Base-by-base conservation (phyloP, 2,797 vertebrate genomes). In the Lepus oiostolus region DNA sequence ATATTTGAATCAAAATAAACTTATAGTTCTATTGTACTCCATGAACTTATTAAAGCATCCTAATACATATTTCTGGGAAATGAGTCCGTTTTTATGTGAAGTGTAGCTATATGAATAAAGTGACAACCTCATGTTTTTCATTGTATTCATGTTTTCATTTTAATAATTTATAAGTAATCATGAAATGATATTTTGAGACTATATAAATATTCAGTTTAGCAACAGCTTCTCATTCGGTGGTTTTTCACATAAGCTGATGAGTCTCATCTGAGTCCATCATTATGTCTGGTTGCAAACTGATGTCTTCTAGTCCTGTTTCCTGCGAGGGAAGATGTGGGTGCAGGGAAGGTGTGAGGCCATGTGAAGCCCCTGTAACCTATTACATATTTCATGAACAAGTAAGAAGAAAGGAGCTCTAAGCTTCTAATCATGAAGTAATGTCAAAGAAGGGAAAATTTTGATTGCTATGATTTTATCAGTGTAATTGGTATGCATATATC, bases 111-210 rank as follows among this genome's bases (percentile, higher is more conserved):
- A 35, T 62, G 22, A 58, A 7, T 47, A 50, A 58, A 7, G 35
- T 89, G 10, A 0, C 16, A 1, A 42, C 65, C 17, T 71, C 0
- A 7, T 84, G 19, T 77, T 19, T 88, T 95, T 93, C 19, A 63
- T 47, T 50, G 5, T 32, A 8, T 75, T 83, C 38, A 30, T 17
- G 38, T 54, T 76, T 74, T 54, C 32, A 71, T 71, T 91, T 85
- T 60, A 75, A 60, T 79, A 58, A 62, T 91, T 84, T 92, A 32
- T 81, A 52, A 94, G 9, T 71, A 42, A 60, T 76, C 81, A 77
- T 81, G 58, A 85, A 52, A 4, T 62, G 35, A 83, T 10, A 77
- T 6, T 90, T 82, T 42, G 35, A 68, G 42, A 76, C 6, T 70
- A 6, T 26, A 5, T 72, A 77, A 68, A 58, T 83, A 68, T 35